phyloP scores from a whole-genome alignment of 2,113 vertebrate species.

The Pollachius pollachius region DNA sequence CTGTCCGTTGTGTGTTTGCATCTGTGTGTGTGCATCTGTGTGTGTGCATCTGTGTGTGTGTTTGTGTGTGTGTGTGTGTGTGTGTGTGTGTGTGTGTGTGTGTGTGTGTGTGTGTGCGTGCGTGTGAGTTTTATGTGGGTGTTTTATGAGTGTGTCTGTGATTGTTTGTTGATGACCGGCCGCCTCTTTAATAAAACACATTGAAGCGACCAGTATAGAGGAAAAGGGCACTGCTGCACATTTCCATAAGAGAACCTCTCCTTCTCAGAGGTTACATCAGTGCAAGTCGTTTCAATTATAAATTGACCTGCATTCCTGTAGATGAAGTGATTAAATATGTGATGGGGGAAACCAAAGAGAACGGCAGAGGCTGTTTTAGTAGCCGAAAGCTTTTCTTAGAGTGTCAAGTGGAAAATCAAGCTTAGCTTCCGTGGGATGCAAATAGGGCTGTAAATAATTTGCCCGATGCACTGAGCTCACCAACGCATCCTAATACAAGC shows the following conservation, averaged over 20 bases:
- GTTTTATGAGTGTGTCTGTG: conserved; percentile 4
- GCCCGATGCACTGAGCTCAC: conserved; percentile 12
- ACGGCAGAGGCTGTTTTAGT: not conserved
- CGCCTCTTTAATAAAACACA: conserved; percentile 56
- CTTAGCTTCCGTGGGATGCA: conserved; percentile 1
- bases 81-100: not conserved
- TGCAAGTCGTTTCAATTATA: conserved; percentile 23
- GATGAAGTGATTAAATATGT: conserved; percentile 27
- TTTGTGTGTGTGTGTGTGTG: not conserved
- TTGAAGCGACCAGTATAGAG: conserved; percentile 21
- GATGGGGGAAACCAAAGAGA: conserved; percentile 6
- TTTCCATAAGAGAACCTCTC: conserved; percentile 8
- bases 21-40: not conserved
- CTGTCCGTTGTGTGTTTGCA: conserved; percentile 21
- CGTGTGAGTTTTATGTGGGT: not conserved
- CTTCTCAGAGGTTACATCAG: conserved; percentile 20
- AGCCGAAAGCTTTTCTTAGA: no score
- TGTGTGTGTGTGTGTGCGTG: not conserved
- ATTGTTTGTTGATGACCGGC: conserved; percentile 46
- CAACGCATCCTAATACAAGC: conserved; percentile 23
- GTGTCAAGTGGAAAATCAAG: not conserved
- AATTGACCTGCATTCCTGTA: not conserved
- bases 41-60: not conserved
- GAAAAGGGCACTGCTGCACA: conserved; percentile 26
- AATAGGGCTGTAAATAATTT: conserved; percentile 10